Evolutionary conservation across 2,113 vertebrate species (phyloP), one percentile per base, ranked within the genome.

Genomic region (Panthera uncia): DNA sequence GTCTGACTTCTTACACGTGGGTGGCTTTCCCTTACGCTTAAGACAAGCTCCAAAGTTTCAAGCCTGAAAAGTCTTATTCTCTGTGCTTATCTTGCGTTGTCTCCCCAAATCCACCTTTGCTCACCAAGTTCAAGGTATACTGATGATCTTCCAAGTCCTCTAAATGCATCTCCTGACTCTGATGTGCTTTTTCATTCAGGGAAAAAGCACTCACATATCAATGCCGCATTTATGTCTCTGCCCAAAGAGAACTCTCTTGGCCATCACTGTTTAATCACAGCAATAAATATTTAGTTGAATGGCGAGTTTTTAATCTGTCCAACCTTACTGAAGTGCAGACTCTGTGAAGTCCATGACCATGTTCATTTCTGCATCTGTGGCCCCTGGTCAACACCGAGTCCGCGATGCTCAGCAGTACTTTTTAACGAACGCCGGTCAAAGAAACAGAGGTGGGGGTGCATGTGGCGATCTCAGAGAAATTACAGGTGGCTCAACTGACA

Each of bases 401-500:
- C 13, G 16, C 5, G 38, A 5, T 1, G 5, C 11, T n/a, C 3
- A 31, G 4, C 19, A 12, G n/a, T 4, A 23, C 4, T 18, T 25
- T 84, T 33, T 52, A 66, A 31, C 18, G 31, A 10, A 25, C 41
- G 7, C 0, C 45, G 91, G 4, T 31, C 41, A n/a, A 25, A 13
- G 48, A 18, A 27, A 25, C 0, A 33, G 9, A n/a, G 50, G 0
- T 16, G 5, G 11, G 8, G 10, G 14, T 4, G 16, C 6, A 7
- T 1, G 1, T 0, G 14, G 33, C 15, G 4, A 33, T 2, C 0
- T 25, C 27, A 25, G 55, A 52, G 48, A 61, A 31, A 27, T 52
- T 10, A 0, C 1, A 4, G 3, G 29, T 27, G 14, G n/a, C 3
- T 29, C 66, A 14, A 0, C 0, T 2, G n/a, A 68, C 29, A 11